Evolutionary conservation across 2,888 invertebrate genomes (phyloP).

Genomic region (Tinea semifulvella): DNA sequence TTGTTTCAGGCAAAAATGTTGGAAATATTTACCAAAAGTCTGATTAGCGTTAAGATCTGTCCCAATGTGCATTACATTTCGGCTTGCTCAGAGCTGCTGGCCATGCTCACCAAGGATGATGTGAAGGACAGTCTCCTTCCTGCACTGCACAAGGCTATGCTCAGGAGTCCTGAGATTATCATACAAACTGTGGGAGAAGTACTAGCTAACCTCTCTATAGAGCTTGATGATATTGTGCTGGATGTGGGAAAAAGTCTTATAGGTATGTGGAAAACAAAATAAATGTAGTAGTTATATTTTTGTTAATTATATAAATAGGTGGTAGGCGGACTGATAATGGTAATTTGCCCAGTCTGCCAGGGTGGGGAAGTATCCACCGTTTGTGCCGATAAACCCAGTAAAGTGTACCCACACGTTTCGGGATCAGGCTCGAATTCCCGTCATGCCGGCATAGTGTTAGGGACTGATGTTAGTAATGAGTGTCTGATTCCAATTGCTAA

Average conservation of each 20-base stretch:
- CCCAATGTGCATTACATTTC: slow-evolving; percentile 74
- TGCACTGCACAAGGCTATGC: slow-evolving; percentile 88
- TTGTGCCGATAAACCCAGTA: too few relatives aligned
- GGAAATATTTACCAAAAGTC: slow-evolving; percentile 78
- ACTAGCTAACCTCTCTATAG: slow-evolving; percentile 74
- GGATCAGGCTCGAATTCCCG: too few relatives aligned
- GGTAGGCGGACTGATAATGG: too few relatives aligned
- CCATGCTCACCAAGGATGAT: slow-evolving; percentile 68
- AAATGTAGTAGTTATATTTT: too few relatives aligned
- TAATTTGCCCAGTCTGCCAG: too few relatives aligned
- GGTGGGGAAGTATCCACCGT: too few relatives aligned
- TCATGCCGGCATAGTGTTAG: too few relatives aligned
- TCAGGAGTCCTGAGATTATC: slow-evolving; percentile 93
- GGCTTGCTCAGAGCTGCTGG: slow-evolving; percentile 73
- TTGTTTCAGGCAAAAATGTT: slow-evolving; percentile 66
- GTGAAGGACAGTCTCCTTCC: slow-evolving; percentile 82
- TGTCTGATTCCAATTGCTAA: too few relatives aligned
- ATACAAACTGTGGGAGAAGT: slow-evolving; percentile 83
- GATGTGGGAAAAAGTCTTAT: slow-evolving; percentile 86
- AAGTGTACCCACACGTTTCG: too few relatives aligned
- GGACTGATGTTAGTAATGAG: too few relatives aligned
- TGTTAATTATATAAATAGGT: too few relatives aligned
- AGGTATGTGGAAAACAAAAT: too few relatives aligned
- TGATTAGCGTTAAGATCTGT: slow-evolving; percentile 79
- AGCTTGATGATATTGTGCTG: slow-evolving; percentile 79